These are phyloP conservation scores for Sabellastarte sp. DNA, from an alignment of 2,888 invertebrate species.

Conservation along the genomic window DNA sequence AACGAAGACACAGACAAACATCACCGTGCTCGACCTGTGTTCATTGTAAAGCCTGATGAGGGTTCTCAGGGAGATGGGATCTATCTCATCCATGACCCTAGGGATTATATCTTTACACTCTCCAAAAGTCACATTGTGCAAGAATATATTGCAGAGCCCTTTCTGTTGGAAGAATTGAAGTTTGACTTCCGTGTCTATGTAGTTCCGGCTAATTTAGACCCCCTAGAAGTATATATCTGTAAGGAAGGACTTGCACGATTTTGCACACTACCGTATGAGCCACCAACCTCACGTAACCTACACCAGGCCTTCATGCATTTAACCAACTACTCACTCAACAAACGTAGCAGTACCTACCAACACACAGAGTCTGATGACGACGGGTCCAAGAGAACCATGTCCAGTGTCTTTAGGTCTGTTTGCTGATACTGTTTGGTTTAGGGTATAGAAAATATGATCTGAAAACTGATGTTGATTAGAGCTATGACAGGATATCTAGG, in stretches of 20 bases:
- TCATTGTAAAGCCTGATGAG: slow-evolving; percentile 62
- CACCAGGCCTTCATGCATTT: slow-evolving; percentile 61
- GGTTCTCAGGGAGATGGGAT: slow-evolving; percentile 63
- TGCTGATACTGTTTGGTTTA: slow-evolving; percentile 39
- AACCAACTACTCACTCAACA: slow-evolving; percentile 63
- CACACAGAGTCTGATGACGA: slow-evolving; percentile 54
- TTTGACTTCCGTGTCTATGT: slow-evolving; percentile 63
- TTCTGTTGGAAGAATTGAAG: slow-evolving; percentile 59
- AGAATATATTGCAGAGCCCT: slow-evolving; percentile 60
- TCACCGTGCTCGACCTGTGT: slow-evolving; percentile 51
- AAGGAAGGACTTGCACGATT: slow-evolving; percentile 61
- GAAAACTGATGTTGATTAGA: background rate
- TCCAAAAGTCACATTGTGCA: slow-evolving; percentile 30
- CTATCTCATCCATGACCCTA: slow-evolving; percentile 58
- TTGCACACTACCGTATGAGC: slow-evolving; percentile 61
- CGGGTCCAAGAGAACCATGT: slow-evolving; percentile 61
- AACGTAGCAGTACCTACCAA: slow-evolving; percentile 58
- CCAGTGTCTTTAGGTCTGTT: slow-evolving; percentile 60
- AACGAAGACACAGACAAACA: slow-evolving; percentile 4
- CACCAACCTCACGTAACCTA: slow-evolving; percentile 59
- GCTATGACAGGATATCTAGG: too few species aligned
- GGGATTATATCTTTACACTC: slow-evolving; percentile 41
- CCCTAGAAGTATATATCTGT: slow-evolving; percentile 58
- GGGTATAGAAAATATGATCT: background rate
- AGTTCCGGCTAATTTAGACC: slow-evolving; percentile 59